phyloP scores from a whole-genome alignment of 1,140 invertebrate genomes.

The Ooceraea biroi region DNA sequence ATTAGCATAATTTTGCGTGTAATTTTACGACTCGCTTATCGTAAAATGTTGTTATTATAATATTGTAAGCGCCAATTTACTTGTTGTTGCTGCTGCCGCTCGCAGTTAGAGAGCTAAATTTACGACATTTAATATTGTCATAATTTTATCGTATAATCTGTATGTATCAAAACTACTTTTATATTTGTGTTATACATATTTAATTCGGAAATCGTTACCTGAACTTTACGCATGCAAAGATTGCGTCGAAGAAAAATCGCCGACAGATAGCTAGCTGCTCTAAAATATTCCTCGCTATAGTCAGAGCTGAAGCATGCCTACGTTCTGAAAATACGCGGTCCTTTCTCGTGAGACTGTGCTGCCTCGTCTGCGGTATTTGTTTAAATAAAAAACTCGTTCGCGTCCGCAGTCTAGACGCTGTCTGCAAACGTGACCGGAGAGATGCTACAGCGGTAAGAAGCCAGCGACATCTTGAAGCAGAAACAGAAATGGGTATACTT shows the following conservation, averaged over 20 bases:
- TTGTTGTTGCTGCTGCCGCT: background rate
- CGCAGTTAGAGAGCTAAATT: constrained; percentile 42
- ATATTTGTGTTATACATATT: constrained; percentile 25
- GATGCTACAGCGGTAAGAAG: background rate
- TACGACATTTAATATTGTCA: constrained; percentile 42
- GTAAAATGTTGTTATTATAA: constrained; percentile 58
- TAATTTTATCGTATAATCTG: constrained; percentile 23
- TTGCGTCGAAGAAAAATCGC: background rate
- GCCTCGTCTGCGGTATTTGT: constrained; percentile 28
- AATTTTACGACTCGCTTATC: constrained; percentile 50
- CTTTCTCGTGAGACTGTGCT: background rate
- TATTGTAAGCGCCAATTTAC: constrained; percentile 50
- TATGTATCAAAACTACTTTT: constrained; percentile 4
- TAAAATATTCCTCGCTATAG: constrained; percentile 23
- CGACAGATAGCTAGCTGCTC: background rate
- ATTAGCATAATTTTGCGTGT: constrained; percentile 54
- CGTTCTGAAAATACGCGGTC: constrained; percentile 6
- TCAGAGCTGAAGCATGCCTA: background rate
- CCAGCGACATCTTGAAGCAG: background rate
- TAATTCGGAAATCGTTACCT: background rate
- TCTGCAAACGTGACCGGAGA: background rate
- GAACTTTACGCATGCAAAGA: background rate
- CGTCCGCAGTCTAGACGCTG: constrained; percentile 25
- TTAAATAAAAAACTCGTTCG: constrained; percentile 21
- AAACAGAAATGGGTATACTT: background rate